Evolutionary conservation across 2,113 vertebrate species (phyloP).

Genomic region (Tragelaphus strepsiceros): DNA sequence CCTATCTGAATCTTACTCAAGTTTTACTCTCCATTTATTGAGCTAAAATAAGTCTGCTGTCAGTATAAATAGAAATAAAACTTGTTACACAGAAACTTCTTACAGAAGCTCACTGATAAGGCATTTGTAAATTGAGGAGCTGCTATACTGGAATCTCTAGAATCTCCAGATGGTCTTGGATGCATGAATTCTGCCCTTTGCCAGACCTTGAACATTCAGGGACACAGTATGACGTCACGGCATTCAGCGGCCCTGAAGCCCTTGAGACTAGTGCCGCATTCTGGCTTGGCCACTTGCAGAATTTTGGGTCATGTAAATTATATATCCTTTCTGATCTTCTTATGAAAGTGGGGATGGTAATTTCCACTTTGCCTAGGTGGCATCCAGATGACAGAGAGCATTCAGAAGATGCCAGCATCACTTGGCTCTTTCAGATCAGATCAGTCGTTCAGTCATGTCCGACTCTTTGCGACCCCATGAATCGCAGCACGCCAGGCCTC

Average conservation of each 20-base stretch:
- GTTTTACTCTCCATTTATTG: not conserved
- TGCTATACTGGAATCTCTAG: not conserved
- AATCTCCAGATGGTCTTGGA: not conserved
- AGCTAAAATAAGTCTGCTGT: not conserved
- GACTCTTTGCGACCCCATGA: too few species aligned
- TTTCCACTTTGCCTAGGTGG: not conserved
- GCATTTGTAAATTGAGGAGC: not conserved
- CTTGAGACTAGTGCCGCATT: not conserved
- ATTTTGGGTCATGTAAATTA: not conserved
- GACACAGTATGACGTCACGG: accelerated
- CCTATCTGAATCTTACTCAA: not conserved
- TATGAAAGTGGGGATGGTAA: not conserved
- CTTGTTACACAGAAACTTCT: not conserved
- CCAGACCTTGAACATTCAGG: not conserved
- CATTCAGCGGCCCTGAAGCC: not conserved
- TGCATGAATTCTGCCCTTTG: not conserved
- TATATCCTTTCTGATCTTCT: not conserved
- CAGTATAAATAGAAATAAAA: not conserved
- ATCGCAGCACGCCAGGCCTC: too few species aligned
- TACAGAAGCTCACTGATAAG: not conserved
- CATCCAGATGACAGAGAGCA: not conserved
- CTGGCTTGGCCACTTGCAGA: too few species aligned
- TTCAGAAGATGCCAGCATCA: not conserved
- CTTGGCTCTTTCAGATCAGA: not conserved
- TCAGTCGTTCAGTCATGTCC: too few species aligned